A percentile compares a stretch with the other conserved stretches of the same genome.
phyloP scores from a whole-genome alignment of 1,140 invertebrate species.

The Octopus sinensis region DNA sequence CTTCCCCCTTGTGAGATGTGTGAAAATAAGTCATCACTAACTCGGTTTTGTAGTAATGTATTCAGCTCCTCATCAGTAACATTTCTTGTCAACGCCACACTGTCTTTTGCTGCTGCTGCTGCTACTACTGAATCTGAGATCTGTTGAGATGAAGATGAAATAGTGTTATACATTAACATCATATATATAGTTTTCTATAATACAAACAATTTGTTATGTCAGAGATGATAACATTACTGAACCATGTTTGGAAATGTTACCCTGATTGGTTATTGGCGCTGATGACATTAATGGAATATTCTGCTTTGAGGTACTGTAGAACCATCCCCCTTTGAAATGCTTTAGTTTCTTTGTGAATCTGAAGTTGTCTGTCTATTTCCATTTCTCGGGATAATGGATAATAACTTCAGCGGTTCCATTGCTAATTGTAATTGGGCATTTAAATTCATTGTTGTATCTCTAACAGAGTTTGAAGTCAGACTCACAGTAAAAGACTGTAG shows the following conservation, averaged over 20 bases:
- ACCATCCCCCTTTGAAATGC: background rate
- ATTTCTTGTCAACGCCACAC: constrained; percentile 13
- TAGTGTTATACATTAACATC: background rate
- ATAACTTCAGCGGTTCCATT: background rate
- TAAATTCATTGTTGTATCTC: constrained; percentile 1
- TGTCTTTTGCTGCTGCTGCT: constrained; percentile 11
- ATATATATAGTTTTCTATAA: background rate
- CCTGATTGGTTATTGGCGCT: constrained; percentile 29
- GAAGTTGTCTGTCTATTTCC: constrained; percentile 2
- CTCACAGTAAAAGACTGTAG: constrained; percentile 20
- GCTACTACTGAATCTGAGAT: constrained; percentile 19
- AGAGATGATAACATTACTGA: constrained; percentile 17
- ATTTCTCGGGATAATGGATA: background rate
- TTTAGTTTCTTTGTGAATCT: constrained; percentile 17
- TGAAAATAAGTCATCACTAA: constrained; percentile 44
- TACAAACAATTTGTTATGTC: background rate
- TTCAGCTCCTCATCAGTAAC: constrained; percentile 40
- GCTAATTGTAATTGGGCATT: background rate
- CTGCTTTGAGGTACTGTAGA: constrained; percentile 14
- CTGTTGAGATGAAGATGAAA: constrained; percentile 10
- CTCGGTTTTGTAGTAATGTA: constrained; percentile 35
- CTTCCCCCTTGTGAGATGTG: constrained; percentile 32
- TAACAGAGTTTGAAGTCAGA: constrained; percentile 14
- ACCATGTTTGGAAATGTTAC: constrained; percentile 11
- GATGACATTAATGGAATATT: constrained; percentile 24